Evolutionary conservation across 2,797 vertebrate genomes (phyloP), one percentile per base, ranked within the genome.

Genomic region (Propithecus perrieri): DNA sequence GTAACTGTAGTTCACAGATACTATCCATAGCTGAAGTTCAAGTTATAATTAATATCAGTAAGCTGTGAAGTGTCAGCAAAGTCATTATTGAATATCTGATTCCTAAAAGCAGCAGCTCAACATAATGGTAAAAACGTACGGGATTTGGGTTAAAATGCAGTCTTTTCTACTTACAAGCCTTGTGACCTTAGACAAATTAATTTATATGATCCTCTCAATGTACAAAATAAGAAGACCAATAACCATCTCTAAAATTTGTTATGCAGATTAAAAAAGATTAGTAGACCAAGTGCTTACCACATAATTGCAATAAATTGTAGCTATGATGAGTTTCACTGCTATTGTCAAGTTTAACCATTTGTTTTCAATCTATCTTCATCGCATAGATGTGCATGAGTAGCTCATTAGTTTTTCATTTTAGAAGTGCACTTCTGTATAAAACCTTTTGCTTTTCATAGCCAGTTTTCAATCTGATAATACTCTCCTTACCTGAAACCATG

Each of bases 11-110:
- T 57, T 85, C 91, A 96, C 43, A 95, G 84, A 89, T 85, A 85
- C 28, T 91, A 86, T 92, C 55, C 85, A 48, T 65, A 76, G 41
- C 63, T 95, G 57, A 91, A 84, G 35, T 94, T 97, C 74, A 95
- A 85, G 63, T 86, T 94, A 69, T 94, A 91, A 89, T 96, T 94
- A 94, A 87, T 95, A 85, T 95, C 69, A 55, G 20, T 84, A 95
- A 96, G 13, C 69, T 95, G 33, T 75, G 80, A 91, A 80, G 28
- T 86, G 26, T 91, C 88, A 85, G 83, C 55, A 94, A 91, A 91
- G 74, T 91, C 91, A 59, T 90, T 93, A 83, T 72, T 95, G 75
- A 65, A 18, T 83, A 74, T 92, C 38, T 86, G 30, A 83, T 88
- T 94, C 28, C 46, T 94, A 83, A 93, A 91, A 94, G 61, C 46